phyloP scores from a whole-genome alignment of 2,888 invertebrate species.

The Dolomedes plantarius region DNA sequence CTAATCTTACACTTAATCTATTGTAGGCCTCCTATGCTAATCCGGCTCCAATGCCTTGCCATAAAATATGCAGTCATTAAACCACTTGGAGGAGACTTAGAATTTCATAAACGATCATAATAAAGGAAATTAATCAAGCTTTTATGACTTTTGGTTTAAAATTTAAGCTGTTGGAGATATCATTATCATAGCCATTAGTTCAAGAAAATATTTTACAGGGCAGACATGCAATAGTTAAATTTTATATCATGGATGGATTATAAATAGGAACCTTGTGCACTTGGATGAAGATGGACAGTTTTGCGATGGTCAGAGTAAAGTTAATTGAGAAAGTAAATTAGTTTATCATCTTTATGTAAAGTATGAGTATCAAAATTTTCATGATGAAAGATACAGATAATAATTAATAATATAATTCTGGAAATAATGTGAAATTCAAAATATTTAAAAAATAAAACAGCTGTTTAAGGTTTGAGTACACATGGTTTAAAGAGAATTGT shows the following conservation, averaged over 20 bases:
- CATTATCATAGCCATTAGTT: not conserved
- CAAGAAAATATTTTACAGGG: not conserved
- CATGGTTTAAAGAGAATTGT: too few relatives aligned
- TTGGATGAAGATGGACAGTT: too few relatives aligned
- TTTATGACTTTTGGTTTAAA: constrained; percentile 11
- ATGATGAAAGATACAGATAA: too few relatives aligned
- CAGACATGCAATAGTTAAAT: not conserved
- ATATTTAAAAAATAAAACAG: too few relatives aligned
- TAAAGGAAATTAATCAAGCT: not conserved
- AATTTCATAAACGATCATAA: constrained; percentile 8
- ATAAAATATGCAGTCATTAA: constrained; percentile 10
- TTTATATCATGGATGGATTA: not conserved
- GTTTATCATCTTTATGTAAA: too few relatives aligned
- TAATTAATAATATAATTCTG: too few relatives aligned
- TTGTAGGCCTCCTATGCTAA: not conserved
- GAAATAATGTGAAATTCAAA: too few relatives aligned
- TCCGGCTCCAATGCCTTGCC: not conserved
- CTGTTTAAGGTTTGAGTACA: too few relatives aligned
- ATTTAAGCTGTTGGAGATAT: not conserved
- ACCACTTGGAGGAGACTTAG: not conserved
- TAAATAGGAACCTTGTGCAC: not conserved
- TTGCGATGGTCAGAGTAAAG: too few relatives aligned
- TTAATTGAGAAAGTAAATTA: too few relatives aligned
- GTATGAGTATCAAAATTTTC: too few relatives aligned
- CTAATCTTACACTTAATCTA: not conserved